Evolutionary conservation across 92 coral and sea anemone genomes (phyloP).

Genomic region (Chrysogorgia sp.): DNA sequence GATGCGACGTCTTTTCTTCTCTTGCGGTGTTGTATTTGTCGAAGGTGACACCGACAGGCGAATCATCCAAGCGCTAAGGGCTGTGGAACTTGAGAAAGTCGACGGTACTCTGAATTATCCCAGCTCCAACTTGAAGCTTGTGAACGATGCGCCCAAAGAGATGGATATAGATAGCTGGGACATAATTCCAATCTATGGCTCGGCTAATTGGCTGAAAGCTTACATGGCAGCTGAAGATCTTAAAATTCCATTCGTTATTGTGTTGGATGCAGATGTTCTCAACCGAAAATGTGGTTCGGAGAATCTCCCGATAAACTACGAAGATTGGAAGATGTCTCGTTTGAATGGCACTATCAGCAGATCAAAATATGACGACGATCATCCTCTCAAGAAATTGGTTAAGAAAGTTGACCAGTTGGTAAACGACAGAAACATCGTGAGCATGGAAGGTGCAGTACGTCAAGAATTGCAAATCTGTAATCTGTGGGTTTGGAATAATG

Average conservation of each 20-base stretch:
- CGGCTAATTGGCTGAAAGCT: slow-evolving; percentile 36
- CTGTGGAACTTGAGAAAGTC: neutral
- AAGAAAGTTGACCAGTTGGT: too few species aligned
- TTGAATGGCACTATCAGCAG: too few species aligned
- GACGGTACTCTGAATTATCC: too few species aligned
- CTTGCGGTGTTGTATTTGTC: slow-evolving; percentile 32
- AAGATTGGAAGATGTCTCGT: too few species aligned
- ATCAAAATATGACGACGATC: too few species aligned
- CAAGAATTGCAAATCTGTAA: too few species aligned
- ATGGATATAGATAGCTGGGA: slow-evolving; percentile 50
- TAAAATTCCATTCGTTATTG: slow-evolving; percentile 33
- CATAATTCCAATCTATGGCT: slow-evolving; percentile 35
- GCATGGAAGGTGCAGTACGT: too few species aligned
- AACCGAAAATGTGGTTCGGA: neutral
- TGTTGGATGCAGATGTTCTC: slow-evolving; percentile 10
- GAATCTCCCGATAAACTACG: too few species aligned
- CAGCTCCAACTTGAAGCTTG: too few species aligned
- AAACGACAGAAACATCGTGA: too few species aligned
- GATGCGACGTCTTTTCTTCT: slow-evolving; percentile 27
- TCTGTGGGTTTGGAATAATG: too few species aligned
- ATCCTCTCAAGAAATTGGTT: too few species aligned
- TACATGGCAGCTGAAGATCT: slow-evolving; percentile 36
- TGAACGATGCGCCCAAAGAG: slow-evolving; percentile 4
- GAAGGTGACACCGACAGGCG: slow-evolving; percentile 39
- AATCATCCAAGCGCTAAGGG: slow-evolving; percentile 17